These are phyloP conservation scores for Neodon shergylaensis DNA, from an alignment of 2,113 vertebrate species.

Conservation along the genomic window DNA sequence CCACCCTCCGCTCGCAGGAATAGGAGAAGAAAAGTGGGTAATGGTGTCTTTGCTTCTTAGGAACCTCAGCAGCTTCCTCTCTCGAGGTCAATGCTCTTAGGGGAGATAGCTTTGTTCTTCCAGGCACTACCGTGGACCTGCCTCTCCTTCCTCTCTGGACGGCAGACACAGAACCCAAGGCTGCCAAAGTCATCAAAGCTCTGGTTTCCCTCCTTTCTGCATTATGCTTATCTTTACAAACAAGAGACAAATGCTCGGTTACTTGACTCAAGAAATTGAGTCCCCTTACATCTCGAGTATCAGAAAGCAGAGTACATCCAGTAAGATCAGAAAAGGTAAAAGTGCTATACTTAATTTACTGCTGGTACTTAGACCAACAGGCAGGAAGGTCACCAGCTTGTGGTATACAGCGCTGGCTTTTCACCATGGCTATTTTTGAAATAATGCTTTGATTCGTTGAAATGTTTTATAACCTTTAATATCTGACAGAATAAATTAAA, in stretches of 20 bases:
- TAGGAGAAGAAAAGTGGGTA: background rate
- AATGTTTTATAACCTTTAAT: slow-evolving; percentile 50
- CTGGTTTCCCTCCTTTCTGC: background rate
- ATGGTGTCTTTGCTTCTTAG: background rate
- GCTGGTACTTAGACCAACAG: background rate
- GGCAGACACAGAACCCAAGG: background rate
- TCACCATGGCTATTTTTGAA: slow-evolving; percentile 52
- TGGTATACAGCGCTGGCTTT: background rate
- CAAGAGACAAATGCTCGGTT: background rate
- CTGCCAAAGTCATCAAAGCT: background rate
- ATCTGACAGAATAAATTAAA: slow-evolving; percentile 67
- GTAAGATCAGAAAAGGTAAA: background rate
- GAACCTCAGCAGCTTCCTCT: background rate
- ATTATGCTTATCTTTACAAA: background rate
- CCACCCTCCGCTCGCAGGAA: background rate
- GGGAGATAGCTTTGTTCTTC: background rate
- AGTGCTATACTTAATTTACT: slow-evolving; percentile 22
- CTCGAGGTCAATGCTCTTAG: background rate
- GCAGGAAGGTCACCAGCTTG: background rate
- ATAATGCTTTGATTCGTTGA: slow-evolving; percentile 55
- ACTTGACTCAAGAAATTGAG: background rate
- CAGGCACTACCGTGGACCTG: background rate
- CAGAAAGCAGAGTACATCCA: background rate
- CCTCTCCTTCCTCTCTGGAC: background rate
- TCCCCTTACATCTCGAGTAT: background rate